Percentiles rank a stretch among this genome's conserved stretches.
phyloP scores from a whole-genome alignment of 1,140 invertebrate genomes.

The Anastrepha ludens region DNA sequence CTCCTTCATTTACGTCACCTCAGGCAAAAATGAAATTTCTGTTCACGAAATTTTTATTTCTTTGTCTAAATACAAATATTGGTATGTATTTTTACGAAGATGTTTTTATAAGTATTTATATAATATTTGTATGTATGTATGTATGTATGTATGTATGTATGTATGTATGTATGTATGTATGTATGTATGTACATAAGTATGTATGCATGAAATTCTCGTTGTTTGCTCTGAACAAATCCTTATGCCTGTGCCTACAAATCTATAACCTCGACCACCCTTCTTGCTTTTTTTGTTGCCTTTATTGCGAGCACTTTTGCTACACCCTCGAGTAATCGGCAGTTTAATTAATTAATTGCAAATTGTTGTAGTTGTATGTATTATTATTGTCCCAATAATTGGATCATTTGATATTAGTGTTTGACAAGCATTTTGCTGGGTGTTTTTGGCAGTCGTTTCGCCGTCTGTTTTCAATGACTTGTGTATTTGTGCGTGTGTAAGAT shows the following conservation, averaged over 20 bases:
- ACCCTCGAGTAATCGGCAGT: background rate
- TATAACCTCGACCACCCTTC: background rate
- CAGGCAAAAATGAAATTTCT: too few species aligned
- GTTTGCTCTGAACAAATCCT: background rate
- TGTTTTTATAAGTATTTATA: too few species aligned
- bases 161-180: too few species aligned
- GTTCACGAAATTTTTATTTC: too few species aligned
- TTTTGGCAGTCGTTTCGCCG: background rate
- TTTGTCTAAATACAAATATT: too few species aligned
- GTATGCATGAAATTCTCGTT: background rate
- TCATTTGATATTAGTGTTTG: background rate
- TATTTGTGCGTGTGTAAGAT: background rate
- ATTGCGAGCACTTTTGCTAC: background rate
- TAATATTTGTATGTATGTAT: too few species aligned
- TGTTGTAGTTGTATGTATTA: constrained; percentile 2
- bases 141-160: too few species aligned
- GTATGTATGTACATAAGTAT: too few species aligned
- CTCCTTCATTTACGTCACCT: too few species aligned
- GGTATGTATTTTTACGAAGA: too few species aligned
- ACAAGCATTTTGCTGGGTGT: background rate
- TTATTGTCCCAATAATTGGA: background rate
- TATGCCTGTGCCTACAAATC: background rate
- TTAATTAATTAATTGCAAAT: constrained; percentile 47
- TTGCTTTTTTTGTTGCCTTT: background rate
- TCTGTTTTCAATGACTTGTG: constrained; percentile 17